These are phyloP conservation scores for Caenorhabditis remanei DNA, from an alignment of 1,140 invertebrate genomes.

Conservation along the genomic window DNA sequence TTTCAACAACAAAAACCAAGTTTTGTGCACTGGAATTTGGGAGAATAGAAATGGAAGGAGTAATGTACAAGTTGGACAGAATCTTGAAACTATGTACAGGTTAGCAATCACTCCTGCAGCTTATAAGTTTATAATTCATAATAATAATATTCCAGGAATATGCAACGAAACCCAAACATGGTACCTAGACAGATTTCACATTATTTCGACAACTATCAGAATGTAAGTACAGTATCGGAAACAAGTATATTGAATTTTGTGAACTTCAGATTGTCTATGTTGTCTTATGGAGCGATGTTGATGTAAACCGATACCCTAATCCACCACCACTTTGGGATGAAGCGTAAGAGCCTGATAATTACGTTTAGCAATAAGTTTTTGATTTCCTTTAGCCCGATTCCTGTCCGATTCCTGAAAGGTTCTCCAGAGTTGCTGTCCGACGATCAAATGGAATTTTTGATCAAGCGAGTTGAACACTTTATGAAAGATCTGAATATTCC, in stretches of 20 bases:
- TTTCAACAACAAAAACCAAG: slow-evolving; percentile 73
- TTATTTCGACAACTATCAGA: slow-evolving; percentile 67
- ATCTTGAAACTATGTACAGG: slow-evolving; percentile 70
- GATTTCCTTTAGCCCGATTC: slow-evolving; percentile 68
- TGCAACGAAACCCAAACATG: slow-evolving; percentile 20
- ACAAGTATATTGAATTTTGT: background rate
- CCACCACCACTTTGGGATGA: slow-evolving; percentile 76
- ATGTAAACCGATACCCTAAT: slow-evolving; percentile 71
- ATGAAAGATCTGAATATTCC: slow-evolving; percentile 77
- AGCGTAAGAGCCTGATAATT: slow-evolving; percentile 28
- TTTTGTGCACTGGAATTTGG: slow-evolving; percentile 76
- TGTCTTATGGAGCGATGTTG: slow-evolving; percentile 75
- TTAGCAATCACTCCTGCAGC: slow-evolving; percentile 27
- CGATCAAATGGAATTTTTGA: slow-evolving; percentile 73
- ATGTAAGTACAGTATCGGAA: background rate
- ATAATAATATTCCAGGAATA: background rate
- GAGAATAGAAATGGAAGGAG: slow-evolving; percentile 71
- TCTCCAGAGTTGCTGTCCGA: slow-evolving; percentile 69
- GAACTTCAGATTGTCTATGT: slow-evolving; percentile 68
- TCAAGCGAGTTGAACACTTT: slow-evolving; percentile 74
- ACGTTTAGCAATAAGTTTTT: background rate
- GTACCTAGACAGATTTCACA: slow-evolving; percentile 76
- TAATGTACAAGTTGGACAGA: slow-evolving; percentile 74
- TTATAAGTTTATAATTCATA: too few species aligned
- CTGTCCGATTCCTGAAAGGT: slow-evolving; percentile 71